Percentiles rank a stretch among this genome's conserved stretches.
phyloP scores from a whole-genome alignment of 2,888 invertebrate species.

The Chydorus sphaericus region DNA sequence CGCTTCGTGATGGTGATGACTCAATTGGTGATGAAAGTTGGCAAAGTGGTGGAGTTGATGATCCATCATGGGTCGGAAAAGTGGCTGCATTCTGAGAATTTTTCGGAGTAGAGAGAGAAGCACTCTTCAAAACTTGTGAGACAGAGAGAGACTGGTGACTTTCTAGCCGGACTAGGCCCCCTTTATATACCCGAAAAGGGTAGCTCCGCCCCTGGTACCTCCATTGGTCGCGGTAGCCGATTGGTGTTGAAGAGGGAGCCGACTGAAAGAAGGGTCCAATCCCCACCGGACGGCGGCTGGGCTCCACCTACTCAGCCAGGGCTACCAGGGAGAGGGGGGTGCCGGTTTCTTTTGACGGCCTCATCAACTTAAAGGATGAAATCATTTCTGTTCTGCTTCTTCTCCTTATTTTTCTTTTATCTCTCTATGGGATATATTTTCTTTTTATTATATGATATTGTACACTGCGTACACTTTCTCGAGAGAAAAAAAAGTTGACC shows the following conservation, averaged over 20 bases:
- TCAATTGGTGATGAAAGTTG: constrained; percentile 3
- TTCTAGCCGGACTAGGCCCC: background rate
- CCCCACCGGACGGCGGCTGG: background rate
- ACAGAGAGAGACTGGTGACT: background rate
- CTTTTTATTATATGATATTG: background rate
- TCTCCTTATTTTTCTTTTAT: background rate
- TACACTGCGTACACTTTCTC: no score
- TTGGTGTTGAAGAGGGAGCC: background rate
- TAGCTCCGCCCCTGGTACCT: background rate
- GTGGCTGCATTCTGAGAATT: constrained; percentile 10
- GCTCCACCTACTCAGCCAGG: background rate
- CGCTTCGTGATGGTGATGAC: constrained; percentile 1
- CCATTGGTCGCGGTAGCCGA: background rate
- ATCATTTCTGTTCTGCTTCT: background rate
- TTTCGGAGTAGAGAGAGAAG: background rate
- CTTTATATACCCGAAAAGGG: background rate
- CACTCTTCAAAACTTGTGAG: background rate
- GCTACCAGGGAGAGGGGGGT: background rate
- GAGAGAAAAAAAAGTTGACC: background rate
- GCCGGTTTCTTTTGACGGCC: background rate
- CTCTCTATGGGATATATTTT: background rate
- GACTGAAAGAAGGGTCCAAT: constrained; percentile 1
- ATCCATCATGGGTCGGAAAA: constrained; percentile 11
- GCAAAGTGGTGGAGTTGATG: constrained; percentile 7
- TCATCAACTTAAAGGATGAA: constrained; percentile 7